Evolutionary conservation across 2,888 invertebrate species (phyloP).

Genomic region (Boloria selene): DNA sequence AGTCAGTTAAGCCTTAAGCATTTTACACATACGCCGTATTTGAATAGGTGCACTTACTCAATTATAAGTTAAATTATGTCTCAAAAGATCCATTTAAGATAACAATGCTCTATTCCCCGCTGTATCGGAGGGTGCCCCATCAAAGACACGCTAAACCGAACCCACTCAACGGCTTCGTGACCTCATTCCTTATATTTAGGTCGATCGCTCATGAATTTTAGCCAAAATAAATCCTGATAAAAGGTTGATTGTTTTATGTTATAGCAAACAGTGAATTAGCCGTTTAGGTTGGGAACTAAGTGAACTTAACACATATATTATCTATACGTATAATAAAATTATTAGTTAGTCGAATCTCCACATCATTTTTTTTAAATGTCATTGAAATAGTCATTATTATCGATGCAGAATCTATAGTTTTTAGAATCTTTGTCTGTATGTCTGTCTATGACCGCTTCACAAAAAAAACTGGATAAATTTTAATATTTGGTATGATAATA

Average conservation of each 20-base stretch:
- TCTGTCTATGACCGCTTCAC: no score
- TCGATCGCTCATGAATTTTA: conserved; percentile 55
- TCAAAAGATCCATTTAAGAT: conserved; percentile 24
- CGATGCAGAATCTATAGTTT: no score
- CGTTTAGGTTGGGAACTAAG: not conserved
- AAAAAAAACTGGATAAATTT: no score
- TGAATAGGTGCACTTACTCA: not conserved
- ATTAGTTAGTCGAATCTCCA: no score
- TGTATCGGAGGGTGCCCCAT: conserved; percentile 31
- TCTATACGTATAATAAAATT: not conserved
- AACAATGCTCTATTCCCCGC: conserved; percentile 23
- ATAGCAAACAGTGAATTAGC: conserved; percentile 8
- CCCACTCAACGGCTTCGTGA: conserved; percentile 47
- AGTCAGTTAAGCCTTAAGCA: no score
- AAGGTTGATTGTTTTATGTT: conserved; percentile 1
- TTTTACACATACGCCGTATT: no score
- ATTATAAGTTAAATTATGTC: conserved; percentile 14
- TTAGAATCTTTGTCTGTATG: no score
- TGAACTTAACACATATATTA: not conserved
- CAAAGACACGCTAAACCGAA: conserved; percentile 51
- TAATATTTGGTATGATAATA: no score
- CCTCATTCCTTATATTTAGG: conserved; percentile 58
- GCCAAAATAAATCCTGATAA: conserved; percentile 32
- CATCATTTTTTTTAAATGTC: no score
- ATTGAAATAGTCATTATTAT: no score